Evolutionary conservation across 2,888 invertebrate genomes (phyloP).

Genomic region (Galeruca laticollis): DNA sequence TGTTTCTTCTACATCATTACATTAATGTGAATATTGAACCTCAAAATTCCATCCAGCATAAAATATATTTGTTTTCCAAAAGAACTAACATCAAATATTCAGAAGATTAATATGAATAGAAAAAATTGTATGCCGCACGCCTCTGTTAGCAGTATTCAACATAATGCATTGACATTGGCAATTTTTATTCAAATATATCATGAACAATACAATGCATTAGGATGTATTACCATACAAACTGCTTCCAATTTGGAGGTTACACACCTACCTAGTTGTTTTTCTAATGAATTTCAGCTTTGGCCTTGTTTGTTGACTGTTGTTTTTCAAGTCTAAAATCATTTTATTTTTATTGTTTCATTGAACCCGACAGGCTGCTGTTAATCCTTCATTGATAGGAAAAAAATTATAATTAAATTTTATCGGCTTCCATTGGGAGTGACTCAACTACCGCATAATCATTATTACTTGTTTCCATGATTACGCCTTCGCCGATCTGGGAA

Average conservation of each 20-base stretch:
- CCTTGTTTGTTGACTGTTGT: slow-evolving; percentile 31
- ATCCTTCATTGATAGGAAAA: slow-evolving; percentile 19
- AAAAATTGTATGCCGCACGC: neutral
- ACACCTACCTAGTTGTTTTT: slow-evolving; percentile 42
- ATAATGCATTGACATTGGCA: slow-evolving; percentile 22
- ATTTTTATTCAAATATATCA: slow-evolving; percentile 28
- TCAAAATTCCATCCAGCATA: too few species aligned
- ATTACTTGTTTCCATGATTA: too few species aligned
- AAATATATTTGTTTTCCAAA: too few species aligned
- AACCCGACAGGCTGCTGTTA: slow-evolving; percentile 10
- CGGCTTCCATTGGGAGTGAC: slow-evolving; percentile 8
- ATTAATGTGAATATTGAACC: too few species aligned
- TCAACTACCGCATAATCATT: neutral
- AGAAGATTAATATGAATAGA: too few species aligned
- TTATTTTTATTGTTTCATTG: slow-evolving; percentile 25
- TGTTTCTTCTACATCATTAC: too few species aligned
- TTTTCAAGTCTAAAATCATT: slow-evolving; percentile 9
- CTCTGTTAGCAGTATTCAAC: neutral
- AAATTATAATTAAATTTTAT: slow-evolving; percentile 6
- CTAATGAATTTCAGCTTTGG: slow-evolving; percentile 34
- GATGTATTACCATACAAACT: slow-evolving; percentile 33
- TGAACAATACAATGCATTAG: slow-evolving; percentile 35
- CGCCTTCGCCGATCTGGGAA: too few species aligned
- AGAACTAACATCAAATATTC: too few species aligned
- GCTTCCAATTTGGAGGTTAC: slow-evolving; percentile 37